These are phyloP conservation scores for Harpagoxenus sublaevis DNA, from an alignment of 2,888 invertebrate species.

Conservation along the genomic window DNA sequence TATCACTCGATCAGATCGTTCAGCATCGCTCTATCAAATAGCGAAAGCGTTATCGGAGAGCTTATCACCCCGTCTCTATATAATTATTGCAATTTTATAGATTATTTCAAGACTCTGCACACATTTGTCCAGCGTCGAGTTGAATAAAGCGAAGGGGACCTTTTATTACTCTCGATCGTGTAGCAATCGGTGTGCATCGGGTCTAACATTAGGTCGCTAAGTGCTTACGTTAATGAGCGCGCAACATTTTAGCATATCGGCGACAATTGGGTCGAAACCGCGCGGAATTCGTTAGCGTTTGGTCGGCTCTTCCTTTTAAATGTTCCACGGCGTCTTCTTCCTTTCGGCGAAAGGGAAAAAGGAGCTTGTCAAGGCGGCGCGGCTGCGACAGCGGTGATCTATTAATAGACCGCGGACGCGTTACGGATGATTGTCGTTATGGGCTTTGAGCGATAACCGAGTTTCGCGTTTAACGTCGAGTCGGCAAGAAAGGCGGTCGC, in stretches of 20 bases:
- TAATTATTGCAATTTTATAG: background rate
- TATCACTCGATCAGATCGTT: background rate
- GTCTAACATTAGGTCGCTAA: constrained; percentile 32
- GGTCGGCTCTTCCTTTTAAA: background rate
- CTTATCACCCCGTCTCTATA: background rate
- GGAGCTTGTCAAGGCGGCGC: constrained; percentile 6
- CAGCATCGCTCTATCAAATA: background rate
- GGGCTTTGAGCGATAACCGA: constrained; percentile 70
- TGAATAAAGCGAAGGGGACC: background rate
- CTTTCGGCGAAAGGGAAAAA: constrained; percentile 4
- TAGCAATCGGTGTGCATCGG: background rate
- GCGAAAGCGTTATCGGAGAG: background rate
- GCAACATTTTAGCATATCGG: constrained; percentile 28
- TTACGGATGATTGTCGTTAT: constrained; percentile 68
- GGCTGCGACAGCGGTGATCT: constrained; percentile 25
- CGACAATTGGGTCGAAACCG: constrained; percentile 36
- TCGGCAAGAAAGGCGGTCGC: background rate
- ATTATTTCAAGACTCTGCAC: background rate
- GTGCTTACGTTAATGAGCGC: constrained; percentile 32
- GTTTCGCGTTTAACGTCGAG: constrained; percentile 45
- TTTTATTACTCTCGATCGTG: background rate
- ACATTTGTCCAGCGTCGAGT: background rate
- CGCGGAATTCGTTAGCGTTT: constrained; percentile 27
- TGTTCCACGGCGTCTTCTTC: background rate
- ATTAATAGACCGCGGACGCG: constrained; percentile 63